Base-by-base conservation (phyloP, 2,797 vertebrate species). In the Pseudochaenichthys georgianus region DNA sequence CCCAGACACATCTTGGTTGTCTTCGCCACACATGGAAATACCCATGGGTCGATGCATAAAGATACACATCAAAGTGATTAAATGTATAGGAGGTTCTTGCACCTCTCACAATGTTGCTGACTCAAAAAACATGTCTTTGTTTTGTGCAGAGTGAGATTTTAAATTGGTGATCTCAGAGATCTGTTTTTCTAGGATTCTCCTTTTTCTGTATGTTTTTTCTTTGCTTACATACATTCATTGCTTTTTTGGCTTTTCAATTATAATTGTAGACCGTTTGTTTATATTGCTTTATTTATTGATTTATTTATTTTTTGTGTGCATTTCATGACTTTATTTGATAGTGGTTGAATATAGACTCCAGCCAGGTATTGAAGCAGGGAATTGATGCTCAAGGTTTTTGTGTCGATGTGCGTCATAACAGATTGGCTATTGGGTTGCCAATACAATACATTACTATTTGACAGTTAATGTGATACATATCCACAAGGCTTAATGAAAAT, bases 41-140 rank as follows among this genome's bases (percentile, higher is more conserved):
- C 65, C 48, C 66, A 23, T 31, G 41, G 64, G 75, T 62, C 11
- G 19, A 31, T 73, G 73, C 81, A 87, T 80, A 75, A 81, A 84
- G 80, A 79, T 68, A 84, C 57, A 84, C 71, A 88, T 87, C 70
- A 77, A 70, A 64, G 47, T 87, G 57, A 83, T 89, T 89, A 84
- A 81, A 78, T 79, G 81, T 85, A 78, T 60, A 63, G 23, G 23
- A 63, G 23, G 23, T 82, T 83, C 57, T 68, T 64, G 64, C 59
- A 53, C 73, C 47, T 73, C 62, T 87, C 19, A 19, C 82, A 86
- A 82, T 81, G 71, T 68, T 63, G 87, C 85, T 82, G 85, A 87
- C 60, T 64, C 65, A 50, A 42, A 66, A 73, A 80, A 80, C 66
- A 70, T 15, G 75, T 48, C 63, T 79, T 31, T 81, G 58, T 76